Evolutionary conservation across 2,888 invertebrate species (phyloP), one percentile per base, ranked within the genome.

Genomic region (Eristalis arbustorum): DNA sequence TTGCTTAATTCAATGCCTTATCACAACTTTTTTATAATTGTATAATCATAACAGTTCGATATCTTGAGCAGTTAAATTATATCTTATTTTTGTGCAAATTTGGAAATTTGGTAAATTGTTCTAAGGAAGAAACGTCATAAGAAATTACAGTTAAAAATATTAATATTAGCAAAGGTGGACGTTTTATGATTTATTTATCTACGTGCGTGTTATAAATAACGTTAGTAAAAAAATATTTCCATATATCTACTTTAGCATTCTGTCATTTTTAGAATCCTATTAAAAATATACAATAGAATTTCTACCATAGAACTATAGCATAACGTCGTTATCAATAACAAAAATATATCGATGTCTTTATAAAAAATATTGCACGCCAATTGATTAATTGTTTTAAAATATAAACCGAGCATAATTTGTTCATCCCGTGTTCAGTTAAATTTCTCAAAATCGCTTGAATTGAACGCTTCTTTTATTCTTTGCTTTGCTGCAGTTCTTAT

Each of bases 391-490:
- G 31, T 8, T 10, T 6, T 14, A 42, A n/a, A 42, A 42, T n/a
- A 14, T 1, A 18, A 49, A 49, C 0, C 11, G 2, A 37, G 1
- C 34, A 11, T 11, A 37, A 11, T 37, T 11, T 37, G 2, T 10
- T n/a, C n/a, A 11, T 37, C 11, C 37, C 1, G 11, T 5, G 11
- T 37, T 64, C 14, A 42, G 8, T 49, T 42, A 4, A 49, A 25
- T 4, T 28, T 67, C 3, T 69, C 61, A 10, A 73, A 59, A 28
- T 82, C 57, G 28, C 18, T 18, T 1, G 64, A 49, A 18, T 40
- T 74, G n/a, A 85, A 81, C 18, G 72, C 84, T 8, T 79, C 71
- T 42, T 62, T 42, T 14, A 84, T 22, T 59, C 64, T 84, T n/a
- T 64, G 80, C 25, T 63, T 72, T 68, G 81, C 68, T 25, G 28